Percentiles rank a stretch among this genome's conserved stretches.
phyloP scores from a whole-genome alignment of 2,888 invertebrate genomes.

The Andrena marginata region DNA sequence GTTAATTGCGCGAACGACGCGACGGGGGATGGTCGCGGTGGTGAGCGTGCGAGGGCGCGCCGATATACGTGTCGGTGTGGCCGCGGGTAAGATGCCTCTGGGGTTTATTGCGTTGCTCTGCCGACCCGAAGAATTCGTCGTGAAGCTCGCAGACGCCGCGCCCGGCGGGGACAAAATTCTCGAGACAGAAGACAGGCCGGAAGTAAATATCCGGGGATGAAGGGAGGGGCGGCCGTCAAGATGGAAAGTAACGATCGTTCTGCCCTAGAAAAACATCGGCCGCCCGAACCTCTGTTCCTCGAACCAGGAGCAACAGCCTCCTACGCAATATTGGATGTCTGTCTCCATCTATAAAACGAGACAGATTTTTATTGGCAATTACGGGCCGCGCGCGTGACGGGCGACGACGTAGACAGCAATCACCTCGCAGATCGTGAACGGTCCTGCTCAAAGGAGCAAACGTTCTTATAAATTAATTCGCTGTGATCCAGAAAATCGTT shows the following conservation, averaged over 20 bases:
- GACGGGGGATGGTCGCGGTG: not conserved
- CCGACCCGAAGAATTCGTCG: slow-evolving; percentile 64
- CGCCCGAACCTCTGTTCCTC: slow-evolving; percentile 31
- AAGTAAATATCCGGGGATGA: slow-evolving; percentile 67
- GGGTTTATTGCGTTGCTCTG: slow-evolving; percentile 66
- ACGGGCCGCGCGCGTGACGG: slow-evolving; percentile 13
- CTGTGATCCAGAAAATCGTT: slow-evolving; percentile 1
- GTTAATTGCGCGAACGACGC: slow-evolving; percentile 36
- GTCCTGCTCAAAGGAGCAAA: slow-evolving; percentile 22
- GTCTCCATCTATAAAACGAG: slow-evolving; percentile 42
- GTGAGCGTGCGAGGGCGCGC: slow-evolving; percentile 8
- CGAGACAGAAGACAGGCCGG: slow-evolving; percentile 54
- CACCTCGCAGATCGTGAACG: slow-evolving; percentile 15
- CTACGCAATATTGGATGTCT: slow-evolving; percentile 33
- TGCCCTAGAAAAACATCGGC: slow-evolving; percentile 64
- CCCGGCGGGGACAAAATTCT: slow-evolving; percentile 66
- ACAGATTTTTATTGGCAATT: slow-evolving; percentile 60
- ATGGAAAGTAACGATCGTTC: slow-evolving; percentile 70
- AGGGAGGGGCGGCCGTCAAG: slow-evolving; percentile 40
- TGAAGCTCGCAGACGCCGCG: slow-evolving; percentile 25
- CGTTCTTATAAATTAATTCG: slow-evolving; percentile 34
- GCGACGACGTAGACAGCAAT: slow-evolving; percentile 11
- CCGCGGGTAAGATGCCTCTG: slow-evolving; percentile 33
- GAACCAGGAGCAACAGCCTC: not conserved
- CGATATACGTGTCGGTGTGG: slow-evolving; percentile 17